Conservation (phyloP, 2,113 vertebrate genomes). For the Nycticryphes semicollaris region DNA sequence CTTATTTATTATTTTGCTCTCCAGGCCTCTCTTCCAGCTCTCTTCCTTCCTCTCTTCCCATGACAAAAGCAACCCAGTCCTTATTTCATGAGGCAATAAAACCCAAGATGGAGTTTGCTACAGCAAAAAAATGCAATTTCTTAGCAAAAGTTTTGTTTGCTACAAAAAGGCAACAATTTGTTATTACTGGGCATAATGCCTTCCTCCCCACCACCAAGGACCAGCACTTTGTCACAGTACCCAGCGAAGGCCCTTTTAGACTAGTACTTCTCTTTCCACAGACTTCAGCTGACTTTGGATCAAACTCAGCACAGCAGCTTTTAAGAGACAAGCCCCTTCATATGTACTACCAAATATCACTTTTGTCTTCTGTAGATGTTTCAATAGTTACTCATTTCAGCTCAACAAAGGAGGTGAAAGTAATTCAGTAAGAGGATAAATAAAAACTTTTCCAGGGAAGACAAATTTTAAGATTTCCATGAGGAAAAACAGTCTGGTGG, state of each 20-base stretch:
- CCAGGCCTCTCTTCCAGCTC: not conserved
- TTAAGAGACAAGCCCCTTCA: not conserved
- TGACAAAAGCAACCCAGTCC: not conserved
- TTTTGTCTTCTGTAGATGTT: not conserved
- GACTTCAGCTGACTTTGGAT: not conserved
- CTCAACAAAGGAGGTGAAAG: not conserved
- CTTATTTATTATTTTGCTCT: not conserved
- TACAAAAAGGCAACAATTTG: not conserved
- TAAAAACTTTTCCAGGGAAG: not conserved
- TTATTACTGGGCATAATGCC: accelerated
- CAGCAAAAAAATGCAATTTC: not conserved
- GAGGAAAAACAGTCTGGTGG: not conserved
- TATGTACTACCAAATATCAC: not conserved
- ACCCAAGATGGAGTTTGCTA: not conserved
- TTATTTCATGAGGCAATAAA: not conserved
- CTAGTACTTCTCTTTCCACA: not conserved
- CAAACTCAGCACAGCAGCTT: not conserved
- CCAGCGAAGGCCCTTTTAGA: not conserved
- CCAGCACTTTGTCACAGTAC: not conserved
- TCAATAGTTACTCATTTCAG: not conserved
- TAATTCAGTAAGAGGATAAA: not conserved
- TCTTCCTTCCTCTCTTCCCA: not conserved
- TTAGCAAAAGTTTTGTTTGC: not conserved
- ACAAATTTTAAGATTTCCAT: not conserved
- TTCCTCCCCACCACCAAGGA: not conserved